Percentiles rank a stretch among this genome's conserved stretches.
phyloP scores from a whole-genome alignment of 2,797 vertebrate species.

The Lindbergichthys nudifrons region DNA sequence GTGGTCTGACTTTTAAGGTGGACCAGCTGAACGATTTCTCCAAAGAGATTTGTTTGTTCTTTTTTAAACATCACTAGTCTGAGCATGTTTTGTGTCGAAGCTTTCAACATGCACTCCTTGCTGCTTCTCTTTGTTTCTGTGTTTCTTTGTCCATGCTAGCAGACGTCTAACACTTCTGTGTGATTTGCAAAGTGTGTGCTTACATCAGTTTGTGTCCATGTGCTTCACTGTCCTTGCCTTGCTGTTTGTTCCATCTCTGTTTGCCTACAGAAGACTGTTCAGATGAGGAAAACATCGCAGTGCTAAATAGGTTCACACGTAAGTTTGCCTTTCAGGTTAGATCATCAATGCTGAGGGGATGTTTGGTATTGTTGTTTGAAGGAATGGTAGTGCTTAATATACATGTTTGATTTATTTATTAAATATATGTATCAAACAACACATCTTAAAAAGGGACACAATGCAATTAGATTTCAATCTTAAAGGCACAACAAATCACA shows the following conservation, averaged over 20 bases:
- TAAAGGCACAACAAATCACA: not conserved
- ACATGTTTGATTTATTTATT: not conserved
- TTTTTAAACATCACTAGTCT: not conserved
- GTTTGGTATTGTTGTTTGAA: conserved; percentile 6
- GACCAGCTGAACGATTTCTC: too few relatives aligned
- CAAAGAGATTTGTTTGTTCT: too few relatives aligned
- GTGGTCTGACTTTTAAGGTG: too few relatives aligned
- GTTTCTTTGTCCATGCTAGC: conserved; percentile 39
- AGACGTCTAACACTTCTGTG: conserved; percentile 51
- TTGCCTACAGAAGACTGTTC: conserved; percentile 85
- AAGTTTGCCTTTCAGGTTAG: conserved; percentile 76
- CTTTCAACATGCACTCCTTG: conserved; percentile 38
- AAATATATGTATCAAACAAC: not conserved
- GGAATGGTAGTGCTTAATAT: not conserved
- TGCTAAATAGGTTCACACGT: conserved; percentile 87
- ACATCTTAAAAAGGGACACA: not conserved
- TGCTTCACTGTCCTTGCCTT: conserved; percentile 68
- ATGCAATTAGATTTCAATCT: not conserved
- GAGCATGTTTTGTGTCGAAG: conserved; percentile 26
- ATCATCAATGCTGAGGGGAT: conserved; percentile 44
- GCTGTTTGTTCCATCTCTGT: conserved; percentile 83
- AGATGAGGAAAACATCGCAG: conserved; percentile 83
- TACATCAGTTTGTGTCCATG: conserved; percentile 44
- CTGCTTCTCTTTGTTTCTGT: conserved; percentile 38
- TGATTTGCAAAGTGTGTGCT: conserved; percentile 57